Evolutionary conservation across 2,113 vertebrate genomes (phyloP).

Genomic region (Chaenocephalus aceratus): DNA sequence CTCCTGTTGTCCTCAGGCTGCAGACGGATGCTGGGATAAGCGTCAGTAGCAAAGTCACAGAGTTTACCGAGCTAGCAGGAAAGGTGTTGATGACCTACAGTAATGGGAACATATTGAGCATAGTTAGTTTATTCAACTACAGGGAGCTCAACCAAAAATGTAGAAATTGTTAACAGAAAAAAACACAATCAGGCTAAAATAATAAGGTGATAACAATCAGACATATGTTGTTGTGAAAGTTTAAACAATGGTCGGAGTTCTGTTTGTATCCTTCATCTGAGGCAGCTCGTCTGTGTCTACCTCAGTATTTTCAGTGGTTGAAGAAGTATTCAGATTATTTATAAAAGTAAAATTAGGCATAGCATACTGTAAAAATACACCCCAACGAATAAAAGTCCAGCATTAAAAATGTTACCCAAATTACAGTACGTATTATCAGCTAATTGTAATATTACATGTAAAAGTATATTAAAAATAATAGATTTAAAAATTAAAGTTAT

Average conservation of each 20-base stretch:
- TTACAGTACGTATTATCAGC: too few relatives aligned
- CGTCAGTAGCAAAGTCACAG: conserved; percentile 85
- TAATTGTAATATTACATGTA: too few relatives aligned
- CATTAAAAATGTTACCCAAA: too few relatives aligned
- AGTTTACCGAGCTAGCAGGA: conserved; percentile 88
- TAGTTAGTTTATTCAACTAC: not conserved
- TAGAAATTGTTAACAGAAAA: not conserved
- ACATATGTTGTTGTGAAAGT: not conserved
- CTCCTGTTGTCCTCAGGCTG: conserved; percentile 84
- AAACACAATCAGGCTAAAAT: not conserved
- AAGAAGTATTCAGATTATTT: too few relatives aligned
- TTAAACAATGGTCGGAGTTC: not conserved
- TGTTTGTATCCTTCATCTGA: not conserved
- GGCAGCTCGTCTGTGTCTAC: not conserved
- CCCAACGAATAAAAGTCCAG: too few relatives aligned
- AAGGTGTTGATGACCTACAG: conserved; percentile 86
- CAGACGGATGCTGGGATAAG: conserved; percentile 86
- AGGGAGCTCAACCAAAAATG: not conserved
- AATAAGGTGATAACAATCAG: not conserved
- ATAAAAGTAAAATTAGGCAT: too few relatives aligned
- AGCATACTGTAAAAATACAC: too few relatives aligned
- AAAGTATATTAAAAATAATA: too few relatives aligned
- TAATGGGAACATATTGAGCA: conserved; percentile 31
- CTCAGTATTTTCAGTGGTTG: too few relatives aligned
- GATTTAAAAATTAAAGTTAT: too few relatives aligned